These are phyloP conservation scores for Habroteleia sp. DNA, from an alignment of 2,888 invertebrate species.

Conservation along the genomic window DNA sequence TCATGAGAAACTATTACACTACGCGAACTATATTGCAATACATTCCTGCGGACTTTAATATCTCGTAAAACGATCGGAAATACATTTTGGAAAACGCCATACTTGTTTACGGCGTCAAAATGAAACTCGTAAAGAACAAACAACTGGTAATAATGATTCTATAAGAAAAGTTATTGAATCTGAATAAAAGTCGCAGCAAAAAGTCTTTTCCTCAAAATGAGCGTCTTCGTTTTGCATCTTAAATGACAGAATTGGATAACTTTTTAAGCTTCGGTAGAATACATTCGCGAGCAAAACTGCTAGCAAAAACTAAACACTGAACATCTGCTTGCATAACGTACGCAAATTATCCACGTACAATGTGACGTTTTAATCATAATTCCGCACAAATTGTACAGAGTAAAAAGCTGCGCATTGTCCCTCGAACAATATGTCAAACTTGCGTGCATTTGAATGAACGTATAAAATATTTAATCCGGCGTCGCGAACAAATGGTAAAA, in stretches of 20 bases:
- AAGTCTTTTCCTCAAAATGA: constrained; percentile 3
- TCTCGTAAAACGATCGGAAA: constrained; percentile 32
- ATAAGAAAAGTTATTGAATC: constrained; percentile 12
- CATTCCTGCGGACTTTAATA: constrained; percentile 37
- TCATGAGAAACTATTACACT: constrained; percentile 11
- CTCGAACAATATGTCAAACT: constrained; percentile 28
- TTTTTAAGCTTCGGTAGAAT: too few relatives aligned
- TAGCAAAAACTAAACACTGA: constrained; percentile 19
- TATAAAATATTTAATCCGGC: constrained; percentile 39
- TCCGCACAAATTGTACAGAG: constrained; percentile 16
- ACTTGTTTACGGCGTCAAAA: constrained; percentile 42
- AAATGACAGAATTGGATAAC: constrained; percentile 1
- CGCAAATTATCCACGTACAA: constrained; percentile 29
- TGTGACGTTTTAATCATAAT: constrained; percentile 49
- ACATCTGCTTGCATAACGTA: constrained; percentile 12
- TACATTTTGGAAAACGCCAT: constrained; percentile 29
- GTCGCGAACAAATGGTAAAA: constrained; percentile 10
- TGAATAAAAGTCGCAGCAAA: constrained; percentile 25
- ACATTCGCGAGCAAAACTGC: not conserved
- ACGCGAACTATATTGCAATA: constrained; percentile 15
- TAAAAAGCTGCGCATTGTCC: constrained; percentile 33
- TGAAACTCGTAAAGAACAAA: constrained; percentile 46
- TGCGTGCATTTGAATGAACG: constrained; percentile 29
- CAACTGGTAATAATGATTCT: constrained; percentile 34
- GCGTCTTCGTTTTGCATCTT: constrained; percentile 3